Evolutionary conservation across 2,888 invertebrate genomes (phyloP), one percentile per base, ranked within the genome.

Genomic region (Scelioninae gen. 2): DNA sequence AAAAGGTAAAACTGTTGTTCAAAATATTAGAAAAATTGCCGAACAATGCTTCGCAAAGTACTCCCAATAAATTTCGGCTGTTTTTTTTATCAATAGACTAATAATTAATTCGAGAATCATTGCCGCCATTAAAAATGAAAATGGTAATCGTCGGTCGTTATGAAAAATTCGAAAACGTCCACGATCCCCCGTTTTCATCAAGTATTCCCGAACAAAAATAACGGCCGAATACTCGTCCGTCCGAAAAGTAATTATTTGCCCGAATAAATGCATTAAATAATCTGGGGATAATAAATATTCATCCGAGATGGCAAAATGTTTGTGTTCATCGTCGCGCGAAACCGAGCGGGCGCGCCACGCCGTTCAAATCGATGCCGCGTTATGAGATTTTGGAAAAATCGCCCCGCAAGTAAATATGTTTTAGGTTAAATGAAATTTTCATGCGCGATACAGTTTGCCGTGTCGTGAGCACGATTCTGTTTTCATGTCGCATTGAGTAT

Each of bases 221-320:
- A 19, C 52, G 43, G 11, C 10, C 43, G 31, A 16, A 35, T 46
- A 46, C 55, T 46, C 31, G 45, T 53, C 53, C 33, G 35, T 22
- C 11, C 48, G 22, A 48, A 60, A 61, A 48, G 41, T 65, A 69
- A 69, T 73, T 50, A 69, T 67, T 73, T 55, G 64, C 22, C 43
- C 43, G 69, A 65, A 69, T 69, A 73, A 73, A 69, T 65, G 58
- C 60, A 73, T 64, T 43, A 57, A 67, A 64, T 69, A 68, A 69
- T 69, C 60, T 11, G 7, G 41, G 53, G 60, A 60, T 69, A 73
- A 69, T 73, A 73, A 73, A 73, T 69, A 73, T 68, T 73, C 73
- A 73, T 68, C 41, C 63, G 68, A 64, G 39, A 68, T 22, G 67
- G 58, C 45, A 58, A 22, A 35, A 53, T 63, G 67, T 68, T 69